A percentile compares a stretch with the other conserved stretches of the same genome.
phyloP scores from a whole-genome alignment of 2,113 vertebrate species.

The Ardeotis arabs region DNA sequence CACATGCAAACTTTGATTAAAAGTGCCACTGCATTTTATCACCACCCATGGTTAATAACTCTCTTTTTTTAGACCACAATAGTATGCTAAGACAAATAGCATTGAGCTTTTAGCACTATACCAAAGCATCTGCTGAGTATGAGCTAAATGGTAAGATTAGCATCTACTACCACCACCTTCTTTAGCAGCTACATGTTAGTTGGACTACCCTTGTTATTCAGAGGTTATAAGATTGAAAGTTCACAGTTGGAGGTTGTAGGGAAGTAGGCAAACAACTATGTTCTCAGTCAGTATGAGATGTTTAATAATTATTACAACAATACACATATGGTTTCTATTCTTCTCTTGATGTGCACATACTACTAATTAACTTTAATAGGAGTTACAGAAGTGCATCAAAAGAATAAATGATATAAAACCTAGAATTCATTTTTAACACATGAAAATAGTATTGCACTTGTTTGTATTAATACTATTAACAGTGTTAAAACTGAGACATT shows the following conservation, averaged over 20 bases:
- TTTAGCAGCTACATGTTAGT: background rate
- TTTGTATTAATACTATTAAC: background rate
- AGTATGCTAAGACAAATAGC: background rate
- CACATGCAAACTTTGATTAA: background rate
- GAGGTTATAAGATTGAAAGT: background rate
- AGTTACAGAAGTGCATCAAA: background rate
- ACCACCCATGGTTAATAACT: background rate
- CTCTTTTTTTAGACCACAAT: background rate
- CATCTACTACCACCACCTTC: background rate
- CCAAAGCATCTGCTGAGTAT: background rate
- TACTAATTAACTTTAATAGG: background rate
- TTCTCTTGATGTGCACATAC: background rate
- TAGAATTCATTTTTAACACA: background rate
- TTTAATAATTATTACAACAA: background rate
- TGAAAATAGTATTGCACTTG: background rate
- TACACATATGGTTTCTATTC: background rate
- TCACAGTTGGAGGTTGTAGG: background rate
- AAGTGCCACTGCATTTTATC: background rate
- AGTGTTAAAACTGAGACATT: background rate
- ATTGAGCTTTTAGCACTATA: background rate
- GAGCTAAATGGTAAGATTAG: background rate
- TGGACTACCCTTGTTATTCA: background rate
- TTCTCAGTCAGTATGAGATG: background rate
- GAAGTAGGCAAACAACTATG: background rate
- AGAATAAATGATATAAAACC: background rate